Conservation (phyloP, 1,140 invertebrate species). For the Neodiprion virginianus region DNA sequence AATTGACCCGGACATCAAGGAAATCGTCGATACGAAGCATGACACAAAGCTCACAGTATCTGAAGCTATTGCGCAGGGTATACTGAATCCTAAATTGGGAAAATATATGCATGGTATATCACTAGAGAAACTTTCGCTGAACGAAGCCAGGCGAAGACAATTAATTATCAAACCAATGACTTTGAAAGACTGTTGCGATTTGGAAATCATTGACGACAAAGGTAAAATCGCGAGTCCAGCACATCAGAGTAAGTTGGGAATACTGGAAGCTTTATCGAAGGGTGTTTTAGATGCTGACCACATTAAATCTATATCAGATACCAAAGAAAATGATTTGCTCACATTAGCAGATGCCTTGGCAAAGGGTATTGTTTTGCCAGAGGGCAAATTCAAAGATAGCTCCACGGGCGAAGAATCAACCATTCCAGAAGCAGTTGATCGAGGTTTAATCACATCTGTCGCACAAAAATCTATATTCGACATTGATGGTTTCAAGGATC, state of each 20-base stretch:
- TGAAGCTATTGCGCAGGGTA: slow-evolving; percentile 77
- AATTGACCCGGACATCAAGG: slow-evolving; percentile 76
- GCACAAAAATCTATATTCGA: slow-evolving; percentile 89
- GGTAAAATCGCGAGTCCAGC: slow-evolving; percentile 82
- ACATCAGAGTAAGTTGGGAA: slow-evolving; percentile 75
- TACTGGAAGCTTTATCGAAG: slow-evolving; percentile 81
- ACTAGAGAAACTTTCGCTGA: slow-evolving; percentile 77
- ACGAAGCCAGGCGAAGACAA: slow-evolving; percentile 79
- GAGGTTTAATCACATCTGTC: slow-evolving; percentile 88
- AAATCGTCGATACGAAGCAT: slow-evolving; percentile 81
- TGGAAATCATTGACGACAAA: slow-evolving; percentile 79
- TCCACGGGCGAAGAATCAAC: slow-evolving; percentile 73
- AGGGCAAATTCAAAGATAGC: slow-evolving; percentile 76
- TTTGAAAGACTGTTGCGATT: slow-evolving; percentile 85
- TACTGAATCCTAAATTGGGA: slow-evolving; percentile 80
- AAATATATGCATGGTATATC: slow-evolving; percentile 78
- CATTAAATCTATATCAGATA: slow-evolving; percentile 83
- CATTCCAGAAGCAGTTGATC: slow-evolving; percentile 83
- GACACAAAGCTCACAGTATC: slow-evolving; percentile 82
- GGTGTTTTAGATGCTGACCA: slow-evolving; percentile 87
- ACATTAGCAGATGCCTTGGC: slow-evolving; percentile 85
- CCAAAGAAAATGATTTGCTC: slow-evolving; percentile 78
- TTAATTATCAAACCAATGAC: slow-evolving; percentile 89
- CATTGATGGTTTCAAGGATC: slow-evolving; percentile 89
- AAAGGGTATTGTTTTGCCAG: slow-evolving; percentile 76